A percentile compares a stretch with the other conserved stretches of the same genome.
phyloP scores from a whole-genome alignment of 1,140 invertebrate species.

The Leptinotarsa undecemlineata region DNA sequence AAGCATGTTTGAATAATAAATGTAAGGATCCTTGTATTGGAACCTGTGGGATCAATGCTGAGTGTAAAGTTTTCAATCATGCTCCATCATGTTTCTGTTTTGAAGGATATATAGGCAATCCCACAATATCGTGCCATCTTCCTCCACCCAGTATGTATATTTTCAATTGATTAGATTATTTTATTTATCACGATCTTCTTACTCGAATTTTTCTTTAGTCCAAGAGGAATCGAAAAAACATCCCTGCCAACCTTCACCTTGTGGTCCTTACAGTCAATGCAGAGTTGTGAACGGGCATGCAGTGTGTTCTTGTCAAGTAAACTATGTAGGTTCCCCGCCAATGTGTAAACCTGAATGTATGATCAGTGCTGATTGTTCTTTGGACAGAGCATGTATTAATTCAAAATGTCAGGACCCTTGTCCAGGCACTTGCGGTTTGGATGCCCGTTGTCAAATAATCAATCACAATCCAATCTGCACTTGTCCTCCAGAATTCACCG shows the following conservation, averaged over 20 bases:
- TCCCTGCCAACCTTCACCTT: constrained; percentile 72
- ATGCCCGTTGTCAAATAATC: constrained; percentile 71
- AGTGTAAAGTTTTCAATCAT: constrained; percentile 78
- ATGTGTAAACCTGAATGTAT: constrained; percentile 68
- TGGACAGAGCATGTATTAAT: constrained; percentile 64
- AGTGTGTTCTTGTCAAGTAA: constrained; percentile 67
- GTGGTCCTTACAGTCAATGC: constrained; percentile 72
- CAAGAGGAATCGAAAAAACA: constrained; percentile 58
- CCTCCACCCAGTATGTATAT: constrained; percentile 58
- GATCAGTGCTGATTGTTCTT: constrained; percentile 64
- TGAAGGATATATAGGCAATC: constrained; percentile 67
- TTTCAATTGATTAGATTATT: neutral
- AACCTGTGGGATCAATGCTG: constrained; percentile 75
- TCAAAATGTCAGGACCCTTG: constrained; percentile 68
- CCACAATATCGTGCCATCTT: constrained; percentile 66
- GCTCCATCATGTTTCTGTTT: constrained; percentile 72
- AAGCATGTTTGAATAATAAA: constrained; percentile 70
- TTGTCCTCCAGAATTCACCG: constrained; percentile 67
- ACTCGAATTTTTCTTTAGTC: constrained; percentile 39
- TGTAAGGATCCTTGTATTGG: constrained; percentile 73
- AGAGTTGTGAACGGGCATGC: constrained; percentile 61
- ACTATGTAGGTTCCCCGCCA: constrained; percentile 65
- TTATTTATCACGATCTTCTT: too few species aligned
- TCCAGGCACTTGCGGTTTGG: constrained; percentile 66
- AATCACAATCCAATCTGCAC: constrained; percentile 70